Evolutionary conservation across 2,797 vertebrate species (phyloP), one percentile per base, ranked within the genome.

Genomic region (Poecilia wingei): DNA sequence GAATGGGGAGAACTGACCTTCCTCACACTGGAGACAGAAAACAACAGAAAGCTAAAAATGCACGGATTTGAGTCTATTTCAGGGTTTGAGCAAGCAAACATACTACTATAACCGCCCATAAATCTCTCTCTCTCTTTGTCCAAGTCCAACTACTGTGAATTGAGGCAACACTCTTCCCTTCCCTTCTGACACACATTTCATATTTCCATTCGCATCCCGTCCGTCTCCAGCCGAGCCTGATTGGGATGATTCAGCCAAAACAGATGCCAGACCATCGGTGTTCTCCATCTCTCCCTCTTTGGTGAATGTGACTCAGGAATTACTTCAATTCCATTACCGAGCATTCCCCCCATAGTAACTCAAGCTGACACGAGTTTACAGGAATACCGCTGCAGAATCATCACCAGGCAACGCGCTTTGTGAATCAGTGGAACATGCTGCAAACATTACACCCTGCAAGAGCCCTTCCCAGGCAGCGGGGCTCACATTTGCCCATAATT

Each of bases 341-440:
- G 89, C 89, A 86, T 89, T 77, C 84, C 64, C 82, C 82, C 86
- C 74, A 79, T 79, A 25, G 57, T 79, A 69, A 77, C 82, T 88
- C 87, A 84, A 81, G 81, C 92, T 92, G 91, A 90, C 90, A 61
- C 81, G 81, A 78, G 82, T 93, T 95, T 95, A 94, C 89, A 89
- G 94, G 94, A 96, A 96, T 94, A 93, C 92, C 94, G 88, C 83
- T 80, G 77, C 88, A 90, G 94, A 95, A 88, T 94, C 92, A 93
- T 94, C 95, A 94, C 81, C 92, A 90, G 91, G 57, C 45, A 31
- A 45, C 25, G 86, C 80, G 92, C 94, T 94, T 93, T 89, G 87
- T 91, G 93, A 96, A 96, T 96, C 95, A 94, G 31, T 90, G 86
- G 93, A 94, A 95, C 91, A 95, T 91, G 90, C 83, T 95, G 85